Base-by-base conservation (phyloP, 2,888 invertebrate genomes). In the Lasioglossum calceatum region DNA sequence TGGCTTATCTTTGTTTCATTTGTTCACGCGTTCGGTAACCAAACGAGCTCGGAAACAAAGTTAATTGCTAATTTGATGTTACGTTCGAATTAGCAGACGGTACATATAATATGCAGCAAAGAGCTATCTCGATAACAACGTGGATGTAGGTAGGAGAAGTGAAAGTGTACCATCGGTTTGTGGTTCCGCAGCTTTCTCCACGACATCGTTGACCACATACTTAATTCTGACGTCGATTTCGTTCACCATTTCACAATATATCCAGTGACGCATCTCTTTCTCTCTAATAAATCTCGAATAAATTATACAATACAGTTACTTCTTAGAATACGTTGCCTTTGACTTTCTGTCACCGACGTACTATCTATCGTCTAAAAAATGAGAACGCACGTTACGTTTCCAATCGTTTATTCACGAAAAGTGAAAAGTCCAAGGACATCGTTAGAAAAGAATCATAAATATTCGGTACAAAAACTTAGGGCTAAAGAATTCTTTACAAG, bases 171-270 rank as follows among this genome's bases (percentile, higher is more conserved):
- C 88, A 88, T 77, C 85, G 77, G 87, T 87, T 91, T 91, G 90
- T 89, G 90, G 89, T 88, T 89, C 89, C 87, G 81, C 92, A 93
- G 91, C 95, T 95, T 95, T 95, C 95, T 94, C 95, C 92, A 85
- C 88, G 82, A 81, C 87, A 87, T 92, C 92, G 87, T 90, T 90
- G 87, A 85, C 86, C 88, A 91, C 90, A 92, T 93, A 88, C 88
- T 87, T 92, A 93, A 93, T 92, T 91, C 87, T 42, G 73, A 85
- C 84, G 82, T 64, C 82, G 84, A 87, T 80, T 90, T 80, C 74
- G 77, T 79, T 87, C 81, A 80, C 39, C 74, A 77, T 89, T 88
- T 87, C 82, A 87, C 81, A 87, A 87, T 80, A 76, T 71, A 47
- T 61, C 39, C 54, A 81, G 70, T 79, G 79, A 84, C 61, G 50